Conservation (phyloP, 1,140 invertebrate species). For the Zaprionus ornatus region DNA sequence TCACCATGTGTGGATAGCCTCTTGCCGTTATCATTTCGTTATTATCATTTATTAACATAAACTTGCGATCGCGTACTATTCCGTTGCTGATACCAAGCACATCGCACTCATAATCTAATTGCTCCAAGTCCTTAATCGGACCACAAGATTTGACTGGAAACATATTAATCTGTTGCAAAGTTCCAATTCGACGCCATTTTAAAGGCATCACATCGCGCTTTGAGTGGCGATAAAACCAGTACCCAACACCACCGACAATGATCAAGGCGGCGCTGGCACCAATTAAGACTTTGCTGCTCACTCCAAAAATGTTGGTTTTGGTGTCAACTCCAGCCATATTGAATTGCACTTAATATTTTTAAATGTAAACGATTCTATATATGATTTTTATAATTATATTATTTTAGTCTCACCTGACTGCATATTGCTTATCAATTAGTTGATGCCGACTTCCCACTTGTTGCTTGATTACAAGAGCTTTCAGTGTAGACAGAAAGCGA, state of each 20-base stretch:
- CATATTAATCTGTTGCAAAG: conserved; percentile 84
- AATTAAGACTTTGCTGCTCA: conserved; percentile 45
- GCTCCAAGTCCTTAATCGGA: conserved; percentile 61
- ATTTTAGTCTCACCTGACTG: conserved; percentile 77
- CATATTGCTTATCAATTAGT: conserved; percentile 48
- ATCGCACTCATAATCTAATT: conserved; percentile 84
- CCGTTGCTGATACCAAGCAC: conserved; percentile 83
- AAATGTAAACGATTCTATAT: conserved; percentile 3
- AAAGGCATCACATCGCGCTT: conserved; percentile 66
- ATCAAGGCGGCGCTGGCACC: conserved; percentile 62
- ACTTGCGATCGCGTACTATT: conserved; percentile 84
- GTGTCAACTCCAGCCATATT: conserved; percentile 63
- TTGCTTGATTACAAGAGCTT: conserved; percentile 44
- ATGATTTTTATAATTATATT: conserved; percentile 2
- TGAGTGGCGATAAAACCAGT: conserved; percentile 60
- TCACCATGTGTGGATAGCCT: conserved; percentile 85
- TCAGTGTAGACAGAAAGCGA: conserved; percentile 46
- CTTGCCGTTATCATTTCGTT: conserved; percentile 85
- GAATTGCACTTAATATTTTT: background rate
- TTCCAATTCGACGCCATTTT: conserved; percentile 84
- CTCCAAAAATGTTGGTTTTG: conserved; percentile 43
- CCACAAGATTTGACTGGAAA: conserved; percentile 86
- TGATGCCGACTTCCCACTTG: background rate
- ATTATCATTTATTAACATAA: conserved; percentile 85
- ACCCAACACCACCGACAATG: conserved; percentile 54